Evolutionary conservation across 2,797 vertebrate genomes (phyloP).

Genomic region (Lophotriccus pileatus): DNA sequence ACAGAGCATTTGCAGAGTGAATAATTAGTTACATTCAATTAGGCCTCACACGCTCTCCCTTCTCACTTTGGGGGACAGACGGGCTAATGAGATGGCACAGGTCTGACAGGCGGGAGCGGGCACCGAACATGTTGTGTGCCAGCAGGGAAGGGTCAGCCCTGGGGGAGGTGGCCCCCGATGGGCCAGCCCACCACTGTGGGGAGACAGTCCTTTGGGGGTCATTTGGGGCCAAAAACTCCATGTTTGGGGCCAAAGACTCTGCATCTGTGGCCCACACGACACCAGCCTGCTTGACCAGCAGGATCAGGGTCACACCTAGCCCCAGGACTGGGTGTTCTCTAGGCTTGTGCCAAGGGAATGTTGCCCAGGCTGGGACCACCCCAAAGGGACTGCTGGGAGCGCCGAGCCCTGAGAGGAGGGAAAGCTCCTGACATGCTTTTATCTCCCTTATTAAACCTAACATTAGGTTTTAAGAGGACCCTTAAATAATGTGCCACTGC

Average conservation of each 20-base stretch:
- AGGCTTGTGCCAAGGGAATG: background rate
- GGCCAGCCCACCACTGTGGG: background rate
- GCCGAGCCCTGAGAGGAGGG: background rate
- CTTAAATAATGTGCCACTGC: constrained; percentile 35
- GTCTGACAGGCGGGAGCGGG: background rate
- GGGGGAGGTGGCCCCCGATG: background rate
- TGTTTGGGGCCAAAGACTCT: background rate
- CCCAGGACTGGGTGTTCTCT: background rate
- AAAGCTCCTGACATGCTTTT: constrained; percentile 3
- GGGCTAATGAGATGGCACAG: constrained; percentile 53
- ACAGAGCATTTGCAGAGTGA: constrained; percentile 66
- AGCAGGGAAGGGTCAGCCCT: background rate
- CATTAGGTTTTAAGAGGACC: constrained; percentile 50
- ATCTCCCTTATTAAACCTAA: constrained; percentile 50
- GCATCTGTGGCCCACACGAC: fast-evolving
- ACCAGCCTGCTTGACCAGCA: background rate
- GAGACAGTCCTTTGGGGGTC: too few relatives aligned
- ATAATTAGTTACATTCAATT: constrained; percentile 82
- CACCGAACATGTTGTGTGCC: background rate
- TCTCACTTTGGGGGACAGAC: constrained; percentile 67
- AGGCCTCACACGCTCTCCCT: constrained; percentile 50
- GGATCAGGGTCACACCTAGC: fast-evolving
- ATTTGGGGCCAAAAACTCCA: background rate
- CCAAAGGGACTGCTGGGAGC: fast-evolving
- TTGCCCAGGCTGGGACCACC: background rate